A percentile compares a stretch with the other conserved stretches of the same genome.
Conservation (phyloP, 1,140 invertebrate species). For the Zophobas atratus region DNA sequence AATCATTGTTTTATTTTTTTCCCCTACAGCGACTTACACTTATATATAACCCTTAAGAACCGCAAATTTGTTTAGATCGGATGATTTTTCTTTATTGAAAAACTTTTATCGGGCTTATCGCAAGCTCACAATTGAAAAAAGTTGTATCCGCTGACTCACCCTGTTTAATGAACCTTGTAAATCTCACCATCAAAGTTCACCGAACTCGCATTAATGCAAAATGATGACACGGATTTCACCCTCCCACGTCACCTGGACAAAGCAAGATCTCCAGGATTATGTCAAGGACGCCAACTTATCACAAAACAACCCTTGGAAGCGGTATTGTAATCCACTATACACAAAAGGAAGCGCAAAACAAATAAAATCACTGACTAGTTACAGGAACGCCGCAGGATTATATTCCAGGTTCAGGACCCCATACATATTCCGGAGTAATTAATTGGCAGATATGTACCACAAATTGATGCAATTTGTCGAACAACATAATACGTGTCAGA, state of each 20-base stretch:
- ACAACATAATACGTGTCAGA: too few species aligned
- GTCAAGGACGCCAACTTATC: slow-evolving; percentile 13
- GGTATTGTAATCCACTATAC: not conserved
- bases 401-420: too few species aligned
- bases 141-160: slow-evolving; percentile 34
- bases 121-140: slow-evolving; percentile 38
- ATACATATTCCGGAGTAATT: too few species aligned
- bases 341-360: slow-evolving; percentile 1
- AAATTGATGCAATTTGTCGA: too few species aligned
- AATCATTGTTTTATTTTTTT: slow-evolving; percentile 31
- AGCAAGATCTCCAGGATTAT: slow-evolving; percentile 11
- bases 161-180: slow-evolving; percentile 37
- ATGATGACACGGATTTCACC: slow-evolving; percentile 28
- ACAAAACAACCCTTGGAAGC: not conserved
- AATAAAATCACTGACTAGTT: not conserved
- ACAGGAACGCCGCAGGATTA: too few species aligned
- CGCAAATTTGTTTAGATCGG: slow-evolving; percentile 32
- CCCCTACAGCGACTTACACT: not conserved
- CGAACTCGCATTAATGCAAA: slow-evolving; percentile 23
- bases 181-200: slow-evolving; percentile 28
- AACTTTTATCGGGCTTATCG: slow-evolving; percentile 26
- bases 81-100: slow-evolving; percentile 31
- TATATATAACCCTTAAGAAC: slow-evolving; percentile 7
- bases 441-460: too few species aligned
- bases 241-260: slow-evolving; percentile 12